phyloP scores from a whole-genome alignment of 2,888 invertebrate genomes.

The Tholera decimalis region DNA sequence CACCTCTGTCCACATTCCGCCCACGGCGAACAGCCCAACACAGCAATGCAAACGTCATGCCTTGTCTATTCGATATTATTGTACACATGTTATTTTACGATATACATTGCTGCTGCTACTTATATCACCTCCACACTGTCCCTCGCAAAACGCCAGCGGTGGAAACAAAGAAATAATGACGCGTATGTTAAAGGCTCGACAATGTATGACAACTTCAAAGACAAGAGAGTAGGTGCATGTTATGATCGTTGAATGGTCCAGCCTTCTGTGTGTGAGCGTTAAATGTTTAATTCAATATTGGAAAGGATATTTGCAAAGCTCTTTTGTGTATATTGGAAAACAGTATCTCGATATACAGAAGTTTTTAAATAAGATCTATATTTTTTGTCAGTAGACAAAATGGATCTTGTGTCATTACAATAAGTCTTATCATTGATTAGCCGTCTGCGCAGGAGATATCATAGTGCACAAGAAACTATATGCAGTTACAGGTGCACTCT shows the following conservation, averaged over 20 bases:
- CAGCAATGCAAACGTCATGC: slow-evolving; percentile 69
- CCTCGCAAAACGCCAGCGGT: slow-evolving; percentile 42
- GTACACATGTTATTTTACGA: slow-evolving; percentile 67
- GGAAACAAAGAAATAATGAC: slow-evolving; percentile 63
- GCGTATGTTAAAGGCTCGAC: slow-evolving; percentile 53
- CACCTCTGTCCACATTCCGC: slow-evolving; percentile 53
- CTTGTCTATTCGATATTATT: slow-evolving; percentile 72
- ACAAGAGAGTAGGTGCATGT: slow-evolving; percentile 28
- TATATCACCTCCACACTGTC: slow-evolving; percentile 34
- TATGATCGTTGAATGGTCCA: slow-evolving; percentile 55
- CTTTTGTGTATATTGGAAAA: not conserved
- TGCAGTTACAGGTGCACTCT: too few relatives aligned
- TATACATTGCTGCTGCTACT: slow-evolving; percentile 45
- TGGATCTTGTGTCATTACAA: too few relatives aligned
- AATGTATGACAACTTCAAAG: slow-evolving; percentile 56
- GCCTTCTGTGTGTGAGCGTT: slow-evolving; percentile 27
- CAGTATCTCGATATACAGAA: not conserved
- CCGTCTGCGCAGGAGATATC: too few relatives aligned
- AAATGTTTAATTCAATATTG: slow-evolving; percentile 25
- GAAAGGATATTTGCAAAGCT: slow-evolving; percentile 7
- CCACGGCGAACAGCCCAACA: slow-evolving; percentile 61
- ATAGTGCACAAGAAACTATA: too few relatives aligned
- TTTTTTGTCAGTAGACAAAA: too few relatives aligned
- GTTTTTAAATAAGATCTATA: too few relatives aligned
- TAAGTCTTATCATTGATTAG: too few relatives aligned